Evolutionary conservation across 2,888 invertebrate species (phyloP).

Genomic region (Hydrotaea diabolus): DNA sequence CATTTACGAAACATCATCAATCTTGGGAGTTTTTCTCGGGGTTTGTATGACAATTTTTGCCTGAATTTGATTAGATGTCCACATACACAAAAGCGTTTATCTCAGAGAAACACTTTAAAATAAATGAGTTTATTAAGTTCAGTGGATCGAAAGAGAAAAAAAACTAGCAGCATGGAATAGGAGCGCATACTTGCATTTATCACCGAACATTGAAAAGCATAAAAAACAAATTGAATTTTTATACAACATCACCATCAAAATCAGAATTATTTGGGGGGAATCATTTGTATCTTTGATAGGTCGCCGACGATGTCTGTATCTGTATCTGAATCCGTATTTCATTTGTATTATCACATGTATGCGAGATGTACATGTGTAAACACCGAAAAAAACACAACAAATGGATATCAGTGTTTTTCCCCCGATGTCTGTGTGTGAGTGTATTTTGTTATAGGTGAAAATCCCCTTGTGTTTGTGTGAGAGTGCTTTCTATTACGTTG

Average conservation of each 20-base stretch:
- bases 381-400: background rate
- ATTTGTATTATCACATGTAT: no score
- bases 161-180: background rate
- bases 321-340: constrained; percentile 10
- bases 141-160: constrained; percentile 46
- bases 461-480: background rate
- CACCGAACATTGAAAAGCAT: background rate
- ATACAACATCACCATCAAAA: constrained; percentile 7
- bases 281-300: constrained; percentile 19
- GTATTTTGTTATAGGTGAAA: constrained; percentile 4
- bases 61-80: constrained; percentile 60
- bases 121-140: constrained; percentile 68
- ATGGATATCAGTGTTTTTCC: background rate
- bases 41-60: constrained; percentile 44
- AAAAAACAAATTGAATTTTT: constrained; percentile 21
- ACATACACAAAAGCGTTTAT: constrained; percentile 48
- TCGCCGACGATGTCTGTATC: background rate
- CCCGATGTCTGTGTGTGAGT: background rate
- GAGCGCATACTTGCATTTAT: background rate
- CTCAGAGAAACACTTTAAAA: constrained; percentile 62
- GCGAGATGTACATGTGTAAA: no score
- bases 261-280: constrained; percentile 6
- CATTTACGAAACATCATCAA: constrained; percentile 22
- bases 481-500: background rate
- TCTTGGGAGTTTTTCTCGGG: constrained; percentile 14